phyloP scores from a whole-genome alignment of 53 echinoderm and acorn worm species.

The Henricia sp. region DNA sequence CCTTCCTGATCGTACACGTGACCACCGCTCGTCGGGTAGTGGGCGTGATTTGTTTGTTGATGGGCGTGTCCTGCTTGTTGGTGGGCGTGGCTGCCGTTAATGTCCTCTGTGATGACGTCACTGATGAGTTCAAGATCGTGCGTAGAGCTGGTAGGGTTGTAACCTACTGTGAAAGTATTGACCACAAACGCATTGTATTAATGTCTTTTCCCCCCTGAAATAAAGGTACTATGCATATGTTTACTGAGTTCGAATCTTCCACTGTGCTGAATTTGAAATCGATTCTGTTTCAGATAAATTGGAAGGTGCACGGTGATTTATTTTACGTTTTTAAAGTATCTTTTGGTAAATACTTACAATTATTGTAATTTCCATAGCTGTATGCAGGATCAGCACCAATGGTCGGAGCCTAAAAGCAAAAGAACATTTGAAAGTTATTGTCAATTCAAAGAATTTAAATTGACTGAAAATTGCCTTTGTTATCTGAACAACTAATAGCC shows the following conservation, averaged over 20 bases:
- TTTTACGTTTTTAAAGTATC: no score
- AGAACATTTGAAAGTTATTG: neutral
- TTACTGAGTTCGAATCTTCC: no score
- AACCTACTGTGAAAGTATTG: neutral
- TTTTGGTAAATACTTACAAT: constrained; percentile 34
- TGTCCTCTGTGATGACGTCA: constrained; percentile 68
- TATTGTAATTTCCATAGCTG: constrained; percentile 16
- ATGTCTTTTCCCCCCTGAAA: no score
- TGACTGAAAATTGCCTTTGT: neutral
- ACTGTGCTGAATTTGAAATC: no score
- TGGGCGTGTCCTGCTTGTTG: constrained; percentile 50
- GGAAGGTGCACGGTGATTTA: no score
- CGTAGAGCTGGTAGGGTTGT: constrained; percentile 26
- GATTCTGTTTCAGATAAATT: no score
- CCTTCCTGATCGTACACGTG: constrained; percentile 60
- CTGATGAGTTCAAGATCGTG: constrained; percentile 55
- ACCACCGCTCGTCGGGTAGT: constrained; percentile 39
- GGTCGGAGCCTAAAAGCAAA: constrained; percentile 7
- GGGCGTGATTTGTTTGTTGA: constrained; percentile 42
- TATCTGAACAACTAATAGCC: neutral
- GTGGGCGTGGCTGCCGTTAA: constrained; percentile 46
- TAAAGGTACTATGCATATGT: no score
- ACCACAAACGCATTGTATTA: no score
- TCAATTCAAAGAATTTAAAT: neutral
- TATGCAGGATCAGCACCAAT: constrained; percentile 5